phyloP scores from a whole-genome alignment of 2,797 vertebrate genomes.

The Cheirogaleus major region DNA sequence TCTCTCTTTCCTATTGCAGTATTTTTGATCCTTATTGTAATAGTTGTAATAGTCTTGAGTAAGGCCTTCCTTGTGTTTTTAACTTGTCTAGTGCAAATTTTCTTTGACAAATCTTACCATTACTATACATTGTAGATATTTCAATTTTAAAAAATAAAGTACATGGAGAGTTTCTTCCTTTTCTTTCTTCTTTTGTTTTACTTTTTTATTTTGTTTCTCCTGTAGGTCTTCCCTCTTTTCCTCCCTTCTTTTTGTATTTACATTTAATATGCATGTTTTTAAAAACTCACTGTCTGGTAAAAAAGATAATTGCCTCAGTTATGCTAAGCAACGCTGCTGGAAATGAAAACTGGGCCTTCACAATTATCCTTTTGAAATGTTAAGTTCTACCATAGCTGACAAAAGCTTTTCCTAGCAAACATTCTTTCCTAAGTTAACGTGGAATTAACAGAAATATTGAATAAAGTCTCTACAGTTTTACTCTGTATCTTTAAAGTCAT shows the following conservation, averaged over 20 bases:
- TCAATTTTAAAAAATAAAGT: not conserved
- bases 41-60: not conserved
- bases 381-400: not conserved
- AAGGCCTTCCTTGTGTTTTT: not conserved
- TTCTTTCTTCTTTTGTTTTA: not conserved
- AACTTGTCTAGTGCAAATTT: not conserved
- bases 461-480: not conserved
- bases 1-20: not conserved
- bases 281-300: not conserved
- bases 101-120: not conserved
- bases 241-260: not conserved
- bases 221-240: not conserved
- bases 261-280: not conserved
- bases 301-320: not conserved
- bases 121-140: not conserved
- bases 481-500: not conserved
- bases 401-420: not conserved
- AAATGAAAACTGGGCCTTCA: not conserved
- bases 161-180: rapidly evolving
- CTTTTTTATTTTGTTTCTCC: not conserved
- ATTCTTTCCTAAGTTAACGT: not conserved
- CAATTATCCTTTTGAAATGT: not conserved
- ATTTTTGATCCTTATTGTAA: too few species aligned
- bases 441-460: not conserved
- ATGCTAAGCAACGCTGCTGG: not conserved